Percentiles rank a stretch among this genome's conserved stretches.
These are phyloP conservation scores for Nasonia vitripennis DNA, from an alignment of 1,140 invertebrate genomes.

Conservation along the genomic window DNA sequence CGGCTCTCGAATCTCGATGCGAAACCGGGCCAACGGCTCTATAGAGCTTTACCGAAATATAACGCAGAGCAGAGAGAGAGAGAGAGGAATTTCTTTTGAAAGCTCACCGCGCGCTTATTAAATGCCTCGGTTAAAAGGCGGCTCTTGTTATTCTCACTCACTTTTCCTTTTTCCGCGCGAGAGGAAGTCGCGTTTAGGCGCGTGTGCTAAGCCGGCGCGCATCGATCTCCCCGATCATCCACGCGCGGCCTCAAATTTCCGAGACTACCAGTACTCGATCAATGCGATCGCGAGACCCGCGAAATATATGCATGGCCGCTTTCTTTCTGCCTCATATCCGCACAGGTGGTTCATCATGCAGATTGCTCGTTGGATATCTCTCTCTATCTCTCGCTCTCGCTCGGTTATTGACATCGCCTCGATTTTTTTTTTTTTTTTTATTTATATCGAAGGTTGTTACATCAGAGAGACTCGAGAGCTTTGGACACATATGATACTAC, in stretches of 20 bases:
- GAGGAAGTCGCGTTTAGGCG: not conserved
- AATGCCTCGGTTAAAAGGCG: not conserved
- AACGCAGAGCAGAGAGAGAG: not conserved
- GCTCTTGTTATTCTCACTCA: not conserved
- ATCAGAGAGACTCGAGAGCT: not conserved
- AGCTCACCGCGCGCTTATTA: not conserved
- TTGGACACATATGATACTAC: not conserved
- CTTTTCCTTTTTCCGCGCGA: not conserved
- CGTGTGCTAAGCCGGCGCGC: not conserved
- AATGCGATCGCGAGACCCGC: not conserved
- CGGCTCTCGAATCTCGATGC: not conserved
- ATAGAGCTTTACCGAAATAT: not conserved
- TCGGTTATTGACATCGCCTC: not conserved
- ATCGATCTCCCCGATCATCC: not conserved
- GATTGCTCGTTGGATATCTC: too few relatives aligned
- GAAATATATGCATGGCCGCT: not conserved
- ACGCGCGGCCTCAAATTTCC: too few relatives aligned
- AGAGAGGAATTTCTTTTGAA: constrained; percentile 1
- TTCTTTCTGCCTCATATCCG: not conserved
- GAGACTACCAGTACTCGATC: not conserved
- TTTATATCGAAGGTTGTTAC: too few relatives aligned
- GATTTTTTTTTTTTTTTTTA: too few relatives aligned
- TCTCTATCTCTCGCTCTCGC: not conserved
- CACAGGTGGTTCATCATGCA: not conserved
- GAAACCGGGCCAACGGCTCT: not conserved